phyloP scores from a whole-genome alignment of 2,888 invertebrate genomes.

The Acleris holmiana region DNA sequence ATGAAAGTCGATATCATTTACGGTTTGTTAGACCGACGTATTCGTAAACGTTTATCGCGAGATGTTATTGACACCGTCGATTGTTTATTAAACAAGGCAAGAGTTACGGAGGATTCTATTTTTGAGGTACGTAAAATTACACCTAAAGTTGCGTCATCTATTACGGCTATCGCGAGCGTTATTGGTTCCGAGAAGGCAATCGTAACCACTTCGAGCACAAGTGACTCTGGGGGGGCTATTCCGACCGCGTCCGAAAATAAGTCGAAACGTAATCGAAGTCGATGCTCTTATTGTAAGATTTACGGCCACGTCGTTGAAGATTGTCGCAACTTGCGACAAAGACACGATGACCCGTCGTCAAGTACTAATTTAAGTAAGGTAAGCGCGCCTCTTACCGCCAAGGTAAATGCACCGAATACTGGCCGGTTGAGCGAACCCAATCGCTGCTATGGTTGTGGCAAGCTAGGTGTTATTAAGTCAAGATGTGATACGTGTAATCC shows the following conservation, averaged over 20 bases:
- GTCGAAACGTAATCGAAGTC: conserved; percentile 3
- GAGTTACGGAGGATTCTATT: conserved; percentile 6
- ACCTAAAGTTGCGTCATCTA: not conserved
- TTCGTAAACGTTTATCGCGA: conserved; percentile 6
- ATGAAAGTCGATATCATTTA: conserved; percentile 8
- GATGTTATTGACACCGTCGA: not conserved
- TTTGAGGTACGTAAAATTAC: not conserved
- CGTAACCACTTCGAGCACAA: not conserved
- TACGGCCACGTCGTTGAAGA: not conserved
- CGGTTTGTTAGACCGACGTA: conserved; percentile 5
- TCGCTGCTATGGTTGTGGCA: conserved; percentile 5
- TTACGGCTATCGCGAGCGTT: no score
- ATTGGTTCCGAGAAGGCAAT: no score
- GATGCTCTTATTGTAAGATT: conserved; percentile 1
- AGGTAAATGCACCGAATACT: not conserved
- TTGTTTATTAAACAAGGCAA: not conserved
- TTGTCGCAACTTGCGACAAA: not conserved
- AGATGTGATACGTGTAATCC: not conserved
- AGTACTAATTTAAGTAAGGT: not conserved
- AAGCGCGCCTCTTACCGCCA: not conserved
- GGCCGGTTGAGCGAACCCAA: not conserved
- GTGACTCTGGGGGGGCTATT: not conserved
- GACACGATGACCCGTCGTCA: not conserved
- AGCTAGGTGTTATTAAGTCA: not conserved
- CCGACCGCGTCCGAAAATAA: not conserved